Evolutionary conservation across 2,888 invertebrate species (phyloP).

Genomic region (Tetragnatha montana): DNA sequence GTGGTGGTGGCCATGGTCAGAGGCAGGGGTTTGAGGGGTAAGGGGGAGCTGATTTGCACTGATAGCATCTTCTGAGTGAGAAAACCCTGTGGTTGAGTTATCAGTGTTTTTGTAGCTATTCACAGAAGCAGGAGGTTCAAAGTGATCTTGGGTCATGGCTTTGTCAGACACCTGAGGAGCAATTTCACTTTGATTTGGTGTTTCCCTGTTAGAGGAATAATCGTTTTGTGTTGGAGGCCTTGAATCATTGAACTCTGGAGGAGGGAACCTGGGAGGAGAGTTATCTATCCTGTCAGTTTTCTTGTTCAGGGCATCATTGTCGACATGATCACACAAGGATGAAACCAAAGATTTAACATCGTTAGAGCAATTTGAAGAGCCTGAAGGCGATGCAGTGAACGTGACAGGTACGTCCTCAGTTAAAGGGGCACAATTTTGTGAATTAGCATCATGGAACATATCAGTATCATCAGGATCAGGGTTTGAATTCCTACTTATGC

Average conservation of each 20-base stretch:
- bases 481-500: constrained; percentile 24
- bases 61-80: constrained; percentile 34
- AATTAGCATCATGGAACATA: background rate
- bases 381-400: constrained; percentile 12
- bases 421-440: constrained; percentile 29
- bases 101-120: constrained; percentile 14
- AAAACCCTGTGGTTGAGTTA: constrained; percentile 25
- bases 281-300: background rate
- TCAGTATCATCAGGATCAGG: constrained; percentile 26
- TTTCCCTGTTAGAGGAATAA: constrained; percentile 15
- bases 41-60: constrained; percentile 56
- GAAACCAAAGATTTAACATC: constrained; percentile 56
- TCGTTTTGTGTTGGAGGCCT: background rate
- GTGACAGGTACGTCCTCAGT: constrained; percentile 28
- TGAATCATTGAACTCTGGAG: constrained; percentile 1
- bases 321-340: constrained; percentile 61
- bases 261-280: background rate
- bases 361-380: constrained; percentile 42
- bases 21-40: constrained; percentile 69
- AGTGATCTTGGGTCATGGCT: background rate
- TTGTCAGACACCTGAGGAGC: background rate
- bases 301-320: background rate
- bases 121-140: background rate
- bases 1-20: constrained; percentile 59
- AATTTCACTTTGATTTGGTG: constrained; percentile 3